Percentiles rank a stretch among this genome's conserved stretches.
phyloP scores from a whole-genome alignment of 2,888 invertebrate genomes.

The Beris morrisii region DNA sequence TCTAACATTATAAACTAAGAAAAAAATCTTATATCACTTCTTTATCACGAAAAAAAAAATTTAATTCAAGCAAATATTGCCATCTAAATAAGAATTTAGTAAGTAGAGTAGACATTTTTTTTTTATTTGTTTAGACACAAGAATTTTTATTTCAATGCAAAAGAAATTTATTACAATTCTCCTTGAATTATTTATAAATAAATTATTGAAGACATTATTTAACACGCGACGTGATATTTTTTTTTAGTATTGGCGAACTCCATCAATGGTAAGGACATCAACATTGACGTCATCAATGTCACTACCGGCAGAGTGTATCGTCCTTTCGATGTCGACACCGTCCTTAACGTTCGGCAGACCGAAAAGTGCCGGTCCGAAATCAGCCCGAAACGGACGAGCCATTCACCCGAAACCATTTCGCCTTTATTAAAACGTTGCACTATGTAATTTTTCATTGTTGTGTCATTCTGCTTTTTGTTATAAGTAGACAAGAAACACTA shows the following conservation, averaged over 20 bases:
- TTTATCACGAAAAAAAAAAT: too few relatives aligned
- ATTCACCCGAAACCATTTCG: conserved; percentile 55
- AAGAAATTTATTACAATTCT: background rate
- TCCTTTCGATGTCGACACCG: conserved; percentile 56
- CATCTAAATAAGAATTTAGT: too few relatives aligned
- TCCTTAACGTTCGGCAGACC: conserved; percentile 54
- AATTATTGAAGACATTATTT: background rate
- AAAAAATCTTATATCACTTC: too few relatives aligned
- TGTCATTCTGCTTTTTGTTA: background rate
- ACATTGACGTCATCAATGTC: conserved; percentile 56
- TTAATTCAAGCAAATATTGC: too few relatives aligned
- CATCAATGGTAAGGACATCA: conserved; percentile 51
- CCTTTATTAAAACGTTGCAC: conserved; percentile 46
- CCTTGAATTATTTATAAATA: background rate
- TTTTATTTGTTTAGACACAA: too few relatives aligned
- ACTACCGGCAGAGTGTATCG: conserved; percentile 56
- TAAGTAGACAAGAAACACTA: too few relatives aligned
- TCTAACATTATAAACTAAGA: too few relatives aligned
- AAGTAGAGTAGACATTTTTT: too few relatives aligned
- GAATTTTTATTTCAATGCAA: too few relatives aligned
- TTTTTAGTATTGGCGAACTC: conserved; percentile 52
- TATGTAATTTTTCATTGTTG: background rate
- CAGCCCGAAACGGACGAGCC: conserved; percentile 49
- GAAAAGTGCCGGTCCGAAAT: conserved; percentile 51
- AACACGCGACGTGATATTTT: background rate